A percentile compares a stretch with the other conserved stretches of the same genome.
Conservation (phyloP, 1,140 invertebrate genomes). For the Aphidius gifuensis region DNA sequence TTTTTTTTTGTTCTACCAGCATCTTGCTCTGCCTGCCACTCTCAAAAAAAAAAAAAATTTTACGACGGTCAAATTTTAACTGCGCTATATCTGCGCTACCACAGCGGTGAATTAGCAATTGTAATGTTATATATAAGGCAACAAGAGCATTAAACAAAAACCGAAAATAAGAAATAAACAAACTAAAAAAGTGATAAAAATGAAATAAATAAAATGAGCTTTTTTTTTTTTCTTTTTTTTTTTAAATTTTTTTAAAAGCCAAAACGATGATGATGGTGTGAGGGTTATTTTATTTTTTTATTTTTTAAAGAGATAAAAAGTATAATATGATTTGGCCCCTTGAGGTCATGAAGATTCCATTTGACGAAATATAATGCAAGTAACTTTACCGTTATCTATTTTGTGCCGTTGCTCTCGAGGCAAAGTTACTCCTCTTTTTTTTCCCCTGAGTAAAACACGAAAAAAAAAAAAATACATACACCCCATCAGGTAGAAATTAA, state of each 20-base stretch:
- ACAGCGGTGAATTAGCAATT: constrained; percentile 51
- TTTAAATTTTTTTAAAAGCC: too few relatives aligned
- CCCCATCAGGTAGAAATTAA: background rate
- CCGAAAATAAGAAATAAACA: constrained; percentile 25
- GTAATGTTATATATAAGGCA: constrained; percentile 51
- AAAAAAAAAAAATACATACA: too few relatives aligned
- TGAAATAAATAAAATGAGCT: background rate
- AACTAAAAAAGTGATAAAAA: constrained; percentile 22
- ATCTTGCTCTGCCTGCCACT: background rate
- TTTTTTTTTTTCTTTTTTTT: background rate
- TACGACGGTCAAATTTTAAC: constrained; percentile 51
- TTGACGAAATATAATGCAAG: constrained; percentile 50
- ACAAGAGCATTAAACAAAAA: constrained; percentile 8
- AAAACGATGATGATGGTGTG: too few relatives aligned
- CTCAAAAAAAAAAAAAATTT: constrained; percentile 28
- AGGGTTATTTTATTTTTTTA: background rate
- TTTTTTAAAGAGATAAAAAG: constrained; percentile 4
- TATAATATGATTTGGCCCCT: constrained; percentile 19
- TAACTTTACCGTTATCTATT: constrained; percentile 52
- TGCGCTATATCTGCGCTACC: constrained; percentile 27
- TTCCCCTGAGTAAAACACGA: background rate
- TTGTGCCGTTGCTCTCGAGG: constrained; percentile 15
- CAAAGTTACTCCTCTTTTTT: constrained; percentile 4
- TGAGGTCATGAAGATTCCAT: constrained; percentile 49
- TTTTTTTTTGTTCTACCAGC: too few relatives aligned